Percentiles rank a stretch among this genome's conserved stretches.
These are phyloP conservation scores for Bolborhynchus lineola DNA, from an alignment of 2,113 vertebrate species.

Conservation along the genomic window DNA sequence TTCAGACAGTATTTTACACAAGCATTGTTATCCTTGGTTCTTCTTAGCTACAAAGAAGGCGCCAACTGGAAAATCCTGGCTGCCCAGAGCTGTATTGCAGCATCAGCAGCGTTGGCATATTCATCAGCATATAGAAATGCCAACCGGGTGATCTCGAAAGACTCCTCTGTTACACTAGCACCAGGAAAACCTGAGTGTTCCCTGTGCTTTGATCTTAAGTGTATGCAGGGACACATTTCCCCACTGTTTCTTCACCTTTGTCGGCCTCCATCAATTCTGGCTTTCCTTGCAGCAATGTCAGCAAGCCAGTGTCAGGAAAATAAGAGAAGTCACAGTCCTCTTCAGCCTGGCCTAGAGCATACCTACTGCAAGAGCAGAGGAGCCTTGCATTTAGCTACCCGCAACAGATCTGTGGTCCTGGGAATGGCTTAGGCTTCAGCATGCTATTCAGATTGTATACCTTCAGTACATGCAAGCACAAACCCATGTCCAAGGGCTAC, in stretches of 20 bases:
- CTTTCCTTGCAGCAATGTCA: slow-evolving; percentile 17
- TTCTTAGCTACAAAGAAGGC: background rate
- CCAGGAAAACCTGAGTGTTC: background rate
- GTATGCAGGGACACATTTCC: background rate
- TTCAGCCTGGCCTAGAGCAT: background rate
- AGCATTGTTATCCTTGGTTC: background rate
- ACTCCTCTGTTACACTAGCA: background rate
- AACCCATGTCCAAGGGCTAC: background rate
- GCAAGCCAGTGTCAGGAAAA: background rate
- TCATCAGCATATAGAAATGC: background rate
- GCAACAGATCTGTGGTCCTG: background rate
- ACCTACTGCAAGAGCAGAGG: background rate
- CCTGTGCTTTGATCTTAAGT: background rate
- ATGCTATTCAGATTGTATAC: accelerated
- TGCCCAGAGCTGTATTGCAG: background rate
- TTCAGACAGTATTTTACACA: background rate
- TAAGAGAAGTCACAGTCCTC: background rate
- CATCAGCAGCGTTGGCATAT: background rate
- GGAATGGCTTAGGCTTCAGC: background rate
- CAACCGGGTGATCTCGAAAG: background rate
- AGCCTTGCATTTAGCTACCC: background rate
- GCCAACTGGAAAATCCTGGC: background rate
- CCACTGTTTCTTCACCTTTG: background rate
- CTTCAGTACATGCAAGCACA: background rate
- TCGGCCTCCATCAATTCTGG: background rate